Evolutionary conservation across 2,113 vertebrate species (phyloP).

Genomic region (Ceratotherium simum): DNA sequence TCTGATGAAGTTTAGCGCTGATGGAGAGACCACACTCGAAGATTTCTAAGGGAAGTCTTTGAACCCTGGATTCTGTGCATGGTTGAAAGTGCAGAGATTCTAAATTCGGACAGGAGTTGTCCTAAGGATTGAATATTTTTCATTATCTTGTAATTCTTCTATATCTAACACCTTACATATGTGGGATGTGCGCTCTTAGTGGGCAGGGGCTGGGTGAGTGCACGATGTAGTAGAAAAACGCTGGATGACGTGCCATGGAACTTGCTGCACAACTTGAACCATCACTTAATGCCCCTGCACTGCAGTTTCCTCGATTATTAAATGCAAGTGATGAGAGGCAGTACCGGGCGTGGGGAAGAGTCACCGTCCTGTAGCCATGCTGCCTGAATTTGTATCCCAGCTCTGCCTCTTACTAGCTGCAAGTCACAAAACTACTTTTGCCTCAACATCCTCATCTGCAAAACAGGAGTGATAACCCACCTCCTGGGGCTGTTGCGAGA

Average conservation of each 20-base stretch:
- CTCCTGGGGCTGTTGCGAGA: not conserved
- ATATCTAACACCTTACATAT: not conserved
- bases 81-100: not conserved
- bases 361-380: not conserved
- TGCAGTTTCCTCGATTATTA: not conserved
- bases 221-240: not conserved
- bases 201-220: not conserved
- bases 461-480: not conserved
- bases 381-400: not conserved
- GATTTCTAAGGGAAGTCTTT: not conserved
- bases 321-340: not conserved
- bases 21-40: not conserved
- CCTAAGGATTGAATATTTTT: not conserved
- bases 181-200: not conserved
- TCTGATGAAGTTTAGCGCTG: not conserved
- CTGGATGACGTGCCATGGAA: not conserved
- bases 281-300: not conserved
- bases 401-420: not conserved
- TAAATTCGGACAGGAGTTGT: not conserved
- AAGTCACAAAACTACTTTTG: not conserved
- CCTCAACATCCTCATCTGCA: not conserved
- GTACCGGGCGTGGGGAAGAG: rapidly evolving
- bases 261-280: not conserved
- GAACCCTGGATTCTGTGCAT: not conserved
- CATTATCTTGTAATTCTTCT: not conserved